Percentiles rank a stretch among this genome's conserved stretches.
These are phyloP conservation scores for Calonectris borealis DNA, from an alignment of 2,113 vertebrate genomes.

Conservation along the genomic window DNA sequence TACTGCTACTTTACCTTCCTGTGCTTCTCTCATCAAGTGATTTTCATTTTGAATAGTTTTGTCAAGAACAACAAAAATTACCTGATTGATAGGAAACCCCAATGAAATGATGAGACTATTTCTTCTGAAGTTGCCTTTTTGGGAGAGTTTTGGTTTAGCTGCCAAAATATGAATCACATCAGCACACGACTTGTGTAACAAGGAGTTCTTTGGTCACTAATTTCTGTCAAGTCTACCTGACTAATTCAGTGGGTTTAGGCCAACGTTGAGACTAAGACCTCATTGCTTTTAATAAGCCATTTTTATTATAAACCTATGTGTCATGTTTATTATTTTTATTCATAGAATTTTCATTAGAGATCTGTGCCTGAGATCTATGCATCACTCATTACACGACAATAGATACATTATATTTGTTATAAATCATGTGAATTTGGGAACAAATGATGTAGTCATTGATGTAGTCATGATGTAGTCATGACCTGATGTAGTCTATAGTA, in stretches of 20 bases:
- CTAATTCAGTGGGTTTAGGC: neutral
- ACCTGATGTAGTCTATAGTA: neutral
- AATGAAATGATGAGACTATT: neutral
- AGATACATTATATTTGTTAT: neutral
- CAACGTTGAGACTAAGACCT: neutral
- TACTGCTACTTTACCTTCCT: neutral
- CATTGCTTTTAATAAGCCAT: neutral
- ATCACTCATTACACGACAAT: neutral
- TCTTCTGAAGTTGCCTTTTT: neutral
- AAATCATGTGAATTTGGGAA: neutral
- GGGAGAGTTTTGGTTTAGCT: neutral
- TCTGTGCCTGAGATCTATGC: neutral
- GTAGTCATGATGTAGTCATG: neutral
- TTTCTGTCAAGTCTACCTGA: neutral
- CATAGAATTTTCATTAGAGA: neutral
- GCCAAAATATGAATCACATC: neutral
- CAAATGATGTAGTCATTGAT: no score
- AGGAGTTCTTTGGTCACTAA: neutral
- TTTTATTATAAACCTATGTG: neutral
- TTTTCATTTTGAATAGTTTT: neutral
- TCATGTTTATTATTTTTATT: neutral
- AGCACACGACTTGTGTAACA: rapidly evolving
- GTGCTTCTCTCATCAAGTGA: neutral
- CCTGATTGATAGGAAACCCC: neutral
- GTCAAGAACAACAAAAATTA: neutral